These are phyloP conservation scores for Macaca mulatta DNA, from an alignment of 2,113 vertebrate species.

Conservation along the genomic window DNA sequence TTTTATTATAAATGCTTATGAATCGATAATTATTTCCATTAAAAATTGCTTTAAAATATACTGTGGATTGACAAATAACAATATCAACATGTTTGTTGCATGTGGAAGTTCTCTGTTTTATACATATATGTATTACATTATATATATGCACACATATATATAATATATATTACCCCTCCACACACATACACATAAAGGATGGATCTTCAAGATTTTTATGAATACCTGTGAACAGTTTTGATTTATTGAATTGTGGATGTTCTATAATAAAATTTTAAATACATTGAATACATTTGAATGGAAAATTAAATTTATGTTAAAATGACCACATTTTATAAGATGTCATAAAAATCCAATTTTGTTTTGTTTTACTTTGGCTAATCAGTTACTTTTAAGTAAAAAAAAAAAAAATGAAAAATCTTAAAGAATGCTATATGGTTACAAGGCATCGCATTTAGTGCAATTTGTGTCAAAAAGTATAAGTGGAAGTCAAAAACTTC, in stretches of 20 bases:
- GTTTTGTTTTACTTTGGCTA: neutral
- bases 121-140: too few relatives aligned
- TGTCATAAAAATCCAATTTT: neutral
- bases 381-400: neutral
- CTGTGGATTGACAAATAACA: neutral
- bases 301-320: neutral
- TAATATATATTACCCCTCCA: too few relatives aligned
- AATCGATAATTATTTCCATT: neutral
- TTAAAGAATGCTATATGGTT: neutral
- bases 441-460: conserved; percentile 24
- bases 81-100: neutral
- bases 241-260: neutral
- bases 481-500: conserved; percentile 41
- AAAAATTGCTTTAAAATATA: neutral
- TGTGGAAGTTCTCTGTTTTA: neutral
- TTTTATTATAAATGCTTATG: neutral
- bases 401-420: neutral
- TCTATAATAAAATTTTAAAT: neutral
- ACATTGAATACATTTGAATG: neutral
- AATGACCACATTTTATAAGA: neutral
- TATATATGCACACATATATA: too few relatives aligned
- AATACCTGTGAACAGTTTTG: neutral
- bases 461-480: conserved; percentile 62
- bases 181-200: neutral
- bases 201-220: neutral